Evolutionary conservation across 2,888 invertebrate species (phyloP), one percentile per base, ranked within the genome.

Genomic region (Tetranychus piercei): DNA sequence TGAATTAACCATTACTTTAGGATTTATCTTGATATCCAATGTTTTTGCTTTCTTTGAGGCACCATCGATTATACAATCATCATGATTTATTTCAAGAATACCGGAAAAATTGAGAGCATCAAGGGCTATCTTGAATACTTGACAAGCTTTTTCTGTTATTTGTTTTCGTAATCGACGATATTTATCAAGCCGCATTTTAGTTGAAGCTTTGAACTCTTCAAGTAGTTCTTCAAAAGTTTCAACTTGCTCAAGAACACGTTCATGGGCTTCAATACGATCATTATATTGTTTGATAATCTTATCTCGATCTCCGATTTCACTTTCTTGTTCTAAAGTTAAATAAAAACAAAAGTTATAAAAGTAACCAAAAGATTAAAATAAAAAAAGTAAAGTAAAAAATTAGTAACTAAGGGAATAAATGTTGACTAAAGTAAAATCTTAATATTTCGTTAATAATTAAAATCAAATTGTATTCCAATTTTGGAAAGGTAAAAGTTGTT

Each of bases 11-110:
- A 23, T 9, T 18, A 15, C 22, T 18, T 75, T 75, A 1, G 77
- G 76, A 77, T 78, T 80, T 79, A 83, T 82, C 73, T 78, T 77
- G 76, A 83, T 80, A n/a, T 81, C 80, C 34, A 83, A 78, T 6
- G 79, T 79, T 76, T 81, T 81, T 67, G 65, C 76, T 65, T 76
- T 77, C 43, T 76, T 74, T 6, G 9, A 6, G 9, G 69, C 67
- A 23, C 73, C 76, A 55, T 73, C 66, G 6, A 71, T 73, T n/a
- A 64, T 23, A 22, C n/a, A 67, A 18, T 80, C 80, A 11, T 79
- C 75, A 77, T 82, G 82, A 78, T 81, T 80, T 78, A 83, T 81
- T 22, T 76, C 78, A 77, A 83, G 80, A 74, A 80, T 80, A 9
- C 83, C 83, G n/a, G 76, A 78, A 77, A 81, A 83, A 55, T 81